Base-by-base conservation (phyloP, 1,140 invertebrate species). In the Eueides isabella region DNA sequence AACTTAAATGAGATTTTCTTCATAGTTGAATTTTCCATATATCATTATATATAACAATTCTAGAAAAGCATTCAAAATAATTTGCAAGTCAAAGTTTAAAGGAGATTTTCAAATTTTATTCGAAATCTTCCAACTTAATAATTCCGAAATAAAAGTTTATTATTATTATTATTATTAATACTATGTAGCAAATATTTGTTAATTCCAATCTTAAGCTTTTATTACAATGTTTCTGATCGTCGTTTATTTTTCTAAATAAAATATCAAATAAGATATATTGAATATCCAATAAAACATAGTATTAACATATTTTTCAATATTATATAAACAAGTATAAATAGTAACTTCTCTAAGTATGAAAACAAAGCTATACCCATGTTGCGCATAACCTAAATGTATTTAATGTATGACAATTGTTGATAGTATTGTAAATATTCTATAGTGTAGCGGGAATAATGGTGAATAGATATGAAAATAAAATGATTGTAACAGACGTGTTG, bases 401-500 rank as follows among this genome's bases (percentile, higher is more conserved):
- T 72, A 71, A 71, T 81, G 73, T 83, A 82, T 78, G 81, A 81
- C 81, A 85, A 76, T 79, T 88, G 85, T 91, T 91, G 81, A 86
- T 85, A 88, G 83, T 86, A 81, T 83, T 89, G 86, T 91, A 89
- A 88, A 88, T 87, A 90, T 81, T 84, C 79, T 74, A 67, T 83
- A 82, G 73, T 78, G 75, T 72, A n/a, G 71, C 68, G 74, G 61
- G 75, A 75, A 71, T 79, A 75, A 71, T 35, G 11, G 11, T 67
- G 61, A 67, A 67, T 73, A 73, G 72, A 62, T 63, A 68, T 68
- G 65, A 68, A 73, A 67, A 73, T 73, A 73, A 80, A 74, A 73
- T 74, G 62, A 80, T 78, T 73, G 72, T 77, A 31, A 76, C 55
- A 76, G 67, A 74, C 29, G 14, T 38, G 31, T 33, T 48, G 62